Evolutionary conservation across 2,888 invertebrate species (phyloP), one percentile per base, ranked within the genome.

Genomic region (Eulithis prunata): DNA sequence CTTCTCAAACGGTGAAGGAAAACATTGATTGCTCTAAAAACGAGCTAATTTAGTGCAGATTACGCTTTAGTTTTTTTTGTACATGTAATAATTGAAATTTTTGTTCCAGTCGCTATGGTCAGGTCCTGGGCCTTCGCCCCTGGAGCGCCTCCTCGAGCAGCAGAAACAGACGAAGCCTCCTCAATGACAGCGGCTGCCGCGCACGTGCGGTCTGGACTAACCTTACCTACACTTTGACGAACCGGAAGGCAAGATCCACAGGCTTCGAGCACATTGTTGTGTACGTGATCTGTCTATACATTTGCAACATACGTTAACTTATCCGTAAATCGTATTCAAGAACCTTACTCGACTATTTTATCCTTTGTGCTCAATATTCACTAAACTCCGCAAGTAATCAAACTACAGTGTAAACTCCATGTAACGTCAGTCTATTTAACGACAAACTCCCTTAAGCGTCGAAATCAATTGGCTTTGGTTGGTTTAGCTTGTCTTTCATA

Each of bases 111-210:
- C 96, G 0, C 88, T 97, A 52, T 96, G 96, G 96, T 95, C 96
- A 11, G 96, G 96, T 0, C 95, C 96, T 5, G 96, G 96, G 3
- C 96, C 96, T 1, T 96, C 97, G 45, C 97, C 97, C 0, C 91
- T 97, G 64, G 96, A 97, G 84, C 95, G 96, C 49, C 94, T 97
- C 21, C 87, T 97, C 69, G 97, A 97, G 83, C 96, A 97, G 78
- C 97, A 97, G 88, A 96, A 96, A 79, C 95, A 95, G 77, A 90
- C 95, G 84, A 89, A 89, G 75, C 85, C 82, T 49, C 86, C 87
- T 57, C 88, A 92, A 66, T 89, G 88, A 89, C 79, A 46, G 3
- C 59, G 59, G 59, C 52, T 28, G 3, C n/a, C 21, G 59, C 60
- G 54, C 54, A 38, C 57, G 65, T 52, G 51, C 56, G 52, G 5